Evolutionary conservation across 2,888 invertebrate species (phyloP).

Genomic region (Eucera pruinosa): DNA sequence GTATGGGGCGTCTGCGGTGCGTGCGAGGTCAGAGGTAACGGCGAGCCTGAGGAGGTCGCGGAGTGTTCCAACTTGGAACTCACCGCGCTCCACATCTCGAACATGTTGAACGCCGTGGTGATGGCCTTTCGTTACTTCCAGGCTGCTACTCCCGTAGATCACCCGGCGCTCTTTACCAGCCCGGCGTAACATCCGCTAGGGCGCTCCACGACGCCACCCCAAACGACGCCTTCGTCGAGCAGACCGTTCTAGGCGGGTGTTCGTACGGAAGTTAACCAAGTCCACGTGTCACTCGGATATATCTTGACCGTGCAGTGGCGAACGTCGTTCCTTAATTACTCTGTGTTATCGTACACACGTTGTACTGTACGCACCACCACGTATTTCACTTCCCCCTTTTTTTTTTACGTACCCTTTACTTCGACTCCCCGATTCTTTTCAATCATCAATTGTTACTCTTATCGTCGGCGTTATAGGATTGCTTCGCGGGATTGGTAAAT

Average conservation of each 20-base stretch:
- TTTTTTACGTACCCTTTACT: not conserved
- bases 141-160: conserved; percentile 64
- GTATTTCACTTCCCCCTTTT: not conserved
- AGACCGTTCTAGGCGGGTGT: not conserved
- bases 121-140: conserved; percentile 69
- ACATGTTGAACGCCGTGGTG: conserved; percentile 87
- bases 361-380: not conserved
- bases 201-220: conserved; percentile 49
- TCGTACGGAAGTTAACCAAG: not conserved
- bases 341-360: not conserved
- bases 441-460: no score
- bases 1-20: conserved; percentile 91
- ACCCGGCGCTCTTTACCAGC: conserved; percentile 62
- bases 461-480: no score
- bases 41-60: conserved; percentile 83
- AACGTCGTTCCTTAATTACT: not conserved
- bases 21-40: conserved; percentile 83
- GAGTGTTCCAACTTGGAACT: conserved; percentile 89
- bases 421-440: not conserved
- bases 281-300: not conserved
- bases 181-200: conserved; percentile 69
- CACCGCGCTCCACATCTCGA: conserved; percentile 93
- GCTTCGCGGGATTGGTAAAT: conserved; percentile 34
- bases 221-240: conserved; percentile 32
- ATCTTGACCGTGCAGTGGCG: not conserved